Conservation (phyloP, 2,797 vertebrate genomes). For the Onychomys leucogaster region DNA sequence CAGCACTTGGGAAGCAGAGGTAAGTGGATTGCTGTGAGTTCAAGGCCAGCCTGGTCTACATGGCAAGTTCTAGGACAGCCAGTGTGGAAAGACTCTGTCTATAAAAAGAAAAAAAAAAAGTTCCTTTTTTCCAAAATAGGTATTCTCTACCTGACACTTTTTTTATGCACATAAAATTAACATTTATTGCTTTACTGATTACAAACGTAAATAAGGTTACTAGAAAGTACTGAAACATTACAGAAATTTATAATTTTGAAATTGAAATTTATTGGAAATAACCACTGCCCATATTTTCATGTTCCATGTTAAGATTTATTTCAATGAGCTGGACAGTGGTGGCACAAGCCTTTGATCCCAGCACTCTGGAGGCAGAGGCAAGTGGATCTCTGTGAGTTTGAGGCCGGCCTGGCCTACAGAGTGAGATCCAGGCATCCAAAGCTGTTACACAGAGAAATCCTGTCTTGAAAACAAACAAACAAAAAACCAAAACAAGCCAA, state of each 20-base stretch:
- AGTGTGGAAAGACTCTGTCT: background rate
- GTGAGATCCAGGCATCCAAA: background rate
- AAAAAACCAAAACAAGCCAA: background rate
- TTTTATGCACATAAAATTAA: slow-evolving; percentile 25
- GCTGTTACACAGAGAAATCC: background rate
- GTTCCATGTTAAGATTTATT: slow-evolving; percentile 60
- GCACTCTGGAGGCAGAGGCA: too few species aligned
- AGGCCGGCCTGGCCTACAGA: background rate
- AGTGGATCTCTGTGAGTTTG: too few species aligned
- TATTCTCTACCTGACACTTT: slow-evolving; percentile 27
- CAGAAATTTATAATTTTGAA: slow-evolving; percentile 54
- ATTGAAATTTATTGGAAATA: slow-evolving; percentile 51
- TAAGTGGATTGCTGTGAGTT: background rate
- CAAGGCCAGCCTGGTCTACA: background rate
- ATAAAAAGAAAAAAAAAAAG: background rate
- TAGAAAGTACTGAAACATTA: slow-evolving; percentile 47
- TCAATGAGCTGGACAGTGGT: background rate
- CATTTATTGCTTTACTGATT: background rate
- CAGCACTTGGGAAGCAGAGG: background rate
- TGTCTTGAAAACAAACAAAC: background rate
- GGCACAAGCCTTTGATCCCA: too few species aligned
- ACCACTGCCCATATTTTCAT: slow-evolving; percentile 5
- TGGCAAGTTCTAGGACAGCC: background rate
- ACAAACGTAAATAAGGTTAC: slow-evolving; percentile 51
- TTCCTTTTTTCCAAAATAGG: slow-evolving; percentile 43